Percentiles rank a stretch among this genome's conserved stretches.
These are phyloP conservation scores for Microplitis mediator DNA, from an alignment of 1,140 invertebrate species.

Conservation along the genomic window DNA sequence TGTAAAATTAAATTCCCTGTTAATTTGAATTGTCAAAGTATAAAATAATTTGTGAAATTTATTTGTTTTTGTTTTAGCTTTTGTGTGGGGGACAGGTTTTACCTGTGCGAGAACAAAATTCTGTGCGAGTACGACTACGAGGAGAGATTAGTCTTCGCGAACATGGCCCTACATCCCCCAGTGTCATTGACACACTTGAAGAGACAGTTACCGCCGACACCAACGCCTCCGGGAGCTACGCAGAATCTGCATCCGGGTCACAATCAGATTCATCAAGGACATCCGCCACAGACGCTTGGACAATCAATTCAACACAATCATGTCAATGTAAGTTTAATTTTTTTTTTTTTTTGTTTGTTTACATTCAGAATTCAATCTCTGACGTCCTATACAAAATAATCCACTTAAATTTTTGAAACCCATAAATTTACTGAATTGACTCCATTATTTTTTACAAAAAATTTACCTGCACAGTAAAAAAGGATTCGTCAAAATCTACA, in stretches of 20 bases:
- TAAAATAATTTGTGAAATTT: not conserved
- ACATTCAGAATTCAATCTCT: not conserved
- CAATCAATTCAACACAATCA: constrained; percentile 58
- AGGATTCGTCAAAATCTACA: too few species aligned
- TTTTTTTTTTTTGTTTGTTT: not conserved
- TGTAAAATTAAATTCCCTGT: too few species aligned
- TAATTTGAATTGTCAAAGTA: too few species aligned
- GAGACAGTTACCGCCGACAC: constrained; percentile 72
- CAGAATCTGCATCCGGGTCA: constrained; percentile 52
- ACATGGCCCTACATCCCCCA: constrained; percentile 89
- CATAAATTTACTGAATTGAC: too few species aligned
- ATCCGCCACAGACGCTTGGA: constrained; percentile 49
- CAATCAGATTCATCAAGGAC: constrained; percentile 49
- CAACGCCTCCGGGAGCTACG: constrained; percentile 47
- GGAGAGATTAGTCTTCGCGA: constrained; percentile 87
- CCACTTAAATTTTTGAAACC: too few species aligned
- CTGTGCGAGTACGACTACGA: constrained; percentile 97
- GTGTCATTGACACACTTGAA: constrained; percentile 83
- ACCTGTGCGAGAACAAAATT: constrained; percentile 96
- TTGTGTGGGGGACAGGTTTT: constrained; percentile 95
- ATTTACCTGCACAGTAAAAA: too few species aligned
- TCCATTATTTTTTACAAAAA: too few species aligned
- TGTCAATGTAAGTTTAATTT: constrained; percentile 53
- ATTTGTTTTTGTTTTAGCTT: constrained; percentile 71
- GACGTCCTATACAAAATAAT: not conserved